Conservation (phyloP, 2,797 vertebrate genomes). For the Saguinus oedipus region DNA sequence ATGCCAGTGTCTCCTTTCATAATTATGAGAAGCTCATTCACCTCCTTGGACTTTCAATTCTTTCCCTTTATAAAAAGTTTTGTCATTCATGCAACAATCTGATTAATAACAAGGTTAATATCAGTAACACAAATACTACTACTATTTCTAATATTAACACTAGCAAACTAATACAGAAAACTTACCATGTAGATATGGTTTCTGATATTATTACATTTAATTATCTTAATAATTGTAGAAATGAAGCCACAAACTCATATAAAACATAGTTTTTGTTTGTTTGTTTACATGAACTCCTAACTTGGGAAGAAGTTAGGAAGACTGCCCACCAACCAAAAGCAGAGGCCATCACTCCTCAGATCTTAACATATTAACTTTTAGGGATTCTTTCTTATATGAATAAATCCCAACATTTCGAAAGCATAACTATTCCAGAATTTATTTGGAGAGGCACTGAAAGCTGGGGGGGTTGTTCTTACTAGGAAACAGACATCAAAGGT, state of each 20-base stretch:
- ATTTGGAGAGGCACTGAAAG: neutral
- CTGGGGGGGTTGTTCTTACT: neutral
- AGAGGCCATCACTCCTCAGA: neutral
- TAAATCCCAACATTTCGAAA: neutral
- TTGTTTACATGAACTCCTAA: neutral
- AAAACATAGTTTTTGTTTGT: neutral
- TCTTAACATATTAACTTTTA: neutral
- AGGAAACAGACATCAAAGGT: neutral
- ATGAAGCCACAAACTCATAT: neutral
- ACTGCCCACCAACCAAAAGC: neutral
- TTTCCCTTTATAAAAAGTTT: neutral
- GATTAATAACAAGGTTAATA: neutral
- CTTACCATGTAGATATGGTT: neutral
- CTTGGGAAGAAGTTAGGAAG: conserved; percentile 1
- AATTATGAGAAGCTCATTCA: neutral
- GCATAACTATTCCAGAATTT: neutral
- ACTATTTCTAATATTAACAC: neutral
- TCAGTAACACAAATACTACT: neutral
- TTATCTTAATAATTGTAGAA: neutral
- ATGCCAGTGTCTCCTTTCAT: neutral
- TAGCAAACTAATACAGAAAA: neutral
- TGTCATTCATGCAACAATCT: neutral
- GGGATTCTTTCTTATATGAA: neutral
- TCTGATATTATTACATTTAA: neutral
- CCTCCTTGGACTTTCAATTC: neutral